A percentile compares a stretch with the other conserved stretches of the same genome.
phyloP scores from a whole-genome alignment of 2,113 vertebrate genomes.

The Morphnarchus princeps region DNA sequence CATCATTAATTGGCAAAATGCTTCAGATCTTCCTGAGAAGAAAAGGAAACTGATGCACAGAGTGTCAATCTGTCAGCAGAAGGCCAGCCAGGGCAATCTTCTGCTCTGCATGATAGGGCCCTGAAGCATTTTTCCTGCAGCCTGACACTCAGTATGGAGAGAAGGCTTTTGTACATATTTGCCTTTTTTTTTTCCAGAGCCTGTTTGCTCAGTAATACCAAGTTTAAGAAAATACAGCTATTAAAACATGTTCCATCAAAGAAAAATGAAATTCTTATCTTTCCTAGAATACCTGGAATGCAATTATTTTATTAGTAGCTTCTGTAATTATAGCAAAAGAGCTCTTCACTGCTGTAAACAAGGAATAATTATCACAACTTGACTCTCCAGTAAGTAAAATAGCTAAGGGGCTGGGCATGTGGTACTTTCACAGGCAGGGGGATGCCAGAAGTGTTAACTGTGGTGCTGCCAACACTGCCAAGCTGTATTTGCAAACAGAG shows the following conservation, averaged over 20 bases:
- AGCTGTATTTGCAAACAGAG: background rate
- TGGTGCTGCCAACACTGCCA: background rate
- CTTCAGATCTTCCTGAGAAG: background rate
- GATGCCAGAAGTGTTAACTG: background rate
- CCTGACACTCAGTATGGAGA: background rate
- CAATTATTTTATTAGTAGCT: background rate
- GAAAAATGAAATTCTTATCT: background rate
- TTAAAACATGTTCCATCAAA: background rate
- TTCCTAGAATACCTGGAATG: background rate
- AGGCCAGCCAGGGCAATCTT: background rate
- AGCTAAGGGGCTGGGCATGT: background rate
- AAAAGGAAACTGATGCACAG: background rate
- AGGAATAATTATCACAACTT: background rate
- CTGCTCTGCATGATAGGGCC: background rate
- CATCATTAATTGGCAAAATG: background rate
- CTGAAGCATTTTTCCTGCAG: background rate
- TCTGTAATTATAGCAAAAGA: background rate
- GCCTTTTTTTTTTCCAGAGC: background rate
- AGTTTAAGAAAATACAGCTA: background rate
- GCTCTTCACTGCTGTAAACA: background rate
- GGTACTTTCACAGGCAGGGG: background rate
- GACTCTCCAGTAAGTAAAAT: background rate
- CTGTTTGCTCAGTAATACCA: background rate
- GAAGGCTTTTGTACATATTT: background rate
- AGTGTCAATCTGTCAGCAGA: background rate